These are phyloP conservation scores for Hippocampus guttulatus DNA, from an alignment of 2,113 vertebrate genomes.

Conservation along the genomic window DNA sequence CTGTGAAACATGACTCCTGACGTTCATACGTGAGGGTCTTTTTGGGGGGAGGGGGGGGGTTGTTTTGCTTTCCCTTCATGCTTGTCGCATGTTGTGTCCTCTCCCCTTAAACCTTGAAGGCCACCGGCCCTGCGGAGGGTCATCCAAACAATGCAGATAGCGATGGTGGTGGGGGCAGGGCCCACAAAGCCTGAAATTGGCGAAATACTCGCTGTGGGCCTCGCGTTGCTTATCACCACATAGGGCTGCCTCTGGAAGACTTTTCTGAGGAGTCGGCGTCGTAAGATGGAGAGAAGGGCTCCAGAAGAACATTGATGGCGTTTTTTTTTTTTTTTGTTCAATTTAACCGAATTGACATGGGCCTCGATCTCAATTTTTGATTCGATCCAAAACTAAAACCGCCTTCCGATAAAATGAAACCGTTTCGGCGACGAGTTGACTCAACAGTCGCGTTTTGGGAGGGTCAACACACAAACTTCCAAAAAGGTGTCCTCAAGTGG, in stretches of 20 bases:
- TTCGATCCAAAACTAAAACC: neutral
- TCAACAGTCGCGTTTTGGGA: too few relatives aligned
- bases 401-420: too few relatives aligned
- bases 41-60: conserved; percentile 5
- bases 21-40: conserved; percentile 19
- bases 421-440: too few relatives aligned
- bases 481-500: too few relatives aligned
- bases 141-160: conserved; percentile 41
- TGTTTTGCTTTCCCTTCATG: neutral
- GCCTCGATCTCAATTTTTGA: neutral
- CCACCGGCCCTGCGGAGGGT: conserved; percentile 22
- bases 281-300: neutral
- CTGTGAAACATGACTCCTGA: conserved; percentile 51
- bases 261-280: neutral
- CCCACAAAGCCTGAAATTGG: conserved; percentile 22
- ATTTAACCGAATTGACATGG: too few relatives aligned
- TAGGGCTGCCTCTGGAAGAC: neutral
- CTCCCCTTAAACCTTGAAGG: conserved; percentile 28
- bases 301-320: neutral
- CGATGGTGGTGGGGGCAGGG: conserved; percentile 8
- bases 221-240: neutral
- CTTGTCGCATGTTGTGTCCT: conserved; percentile 21
- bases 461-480: too few relatives aligned
- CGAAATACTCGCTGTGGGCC: conserved; percentile 9
- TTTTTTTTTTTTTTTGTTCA: neutral